Base-by-base conservation (phyloP, 2,797 vertebrate genomes). In the Masticophis lateralis region DNA sequence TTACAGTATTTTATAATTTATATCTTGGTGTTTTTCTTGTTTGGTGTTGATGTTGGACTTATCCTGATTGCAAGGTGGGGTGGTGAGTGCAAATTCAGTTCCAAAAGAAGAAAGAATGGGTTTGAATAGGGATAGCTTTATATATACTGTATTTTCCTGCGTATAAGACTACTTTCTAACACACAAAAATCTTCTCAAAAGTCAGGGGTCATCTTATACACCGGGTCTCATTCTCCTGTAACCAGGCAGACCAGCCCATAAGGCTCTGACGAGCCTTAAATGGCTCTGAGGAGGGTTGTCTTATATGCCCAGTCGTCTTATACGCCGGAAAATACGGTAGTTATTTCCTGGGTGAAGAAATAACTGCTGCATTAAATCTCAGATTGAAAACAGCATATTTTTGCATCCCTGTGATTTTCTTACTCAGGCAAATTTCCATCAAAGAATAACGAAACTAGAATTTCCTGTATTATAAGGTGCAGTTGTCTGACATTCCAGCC, bases 401-500 rank as follows among this genome's bases (percentile, higher is more conserved):
- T 95, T 94, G 91, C 66, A 20, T 83, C 95, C 92, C n/a, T 89
- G 91, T 47, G 89, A 86, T 94, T 96, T 90, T 94, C 88, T 94
- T 94, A 94, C 43, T 69, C 20, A 32, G 20, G 12, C 51, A 89
- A 32, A 56, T 9, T 11, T 93, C 94, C 95, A 96, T 69, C 95
- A 95, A 92, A 93, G 47, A 96, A 93, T 90, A 94, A 94, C 74
- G 94, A 94, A 93, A 86, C 63, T 87, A 93, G 83, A 56, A 89
- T 94, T 96, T 93, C 95, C 92, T 90, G 87, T 96, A 94, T 94
- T 96, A 94, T 92, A 93, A 96, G 96, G 93, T 95, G 95, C 66
- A 95, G 94, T 96, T 95, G 95, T 96, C 95, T 94, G 94, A 93
- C 96, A 95, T 96, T 95, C 97, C 95, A 98, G 94, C 95, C 97